Base-by-base conservation (phyloP, 2,888 invertebrate species). In the Hipparchia semele region DNA sequence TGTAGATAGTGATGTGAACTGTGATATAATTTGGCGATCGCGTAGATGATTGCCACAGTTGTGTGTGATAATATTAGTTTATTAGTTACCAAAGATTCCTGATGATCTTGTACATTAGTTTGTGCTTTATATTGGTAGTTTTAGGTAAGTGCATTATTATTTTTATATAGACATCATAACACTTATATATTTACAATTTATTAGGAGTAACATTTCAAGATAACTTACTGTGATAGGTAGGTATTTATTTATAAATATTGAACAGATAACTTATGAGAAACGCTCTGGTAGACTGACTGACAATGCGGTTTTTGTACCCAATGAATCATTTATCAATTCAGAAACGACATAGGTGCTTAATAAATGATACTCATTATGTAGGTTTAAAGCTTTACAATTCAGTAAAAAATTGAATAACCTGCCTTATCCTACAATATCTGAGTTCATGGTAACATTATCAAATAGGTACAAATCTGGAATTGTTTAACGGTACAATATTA, bases 51-150 rank as follows among this genome's bases (percentile, higher is more conserved):
- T 91, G 92, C 86, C 90, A 85, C 84, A 83, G 82, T 82, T 84
- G 83, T 82, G 87, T 91, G 94, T 94, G 94, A 94, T 93, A 92
- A 80, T 78, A 86, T 89, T 93, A 92, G 91, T 91, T 92, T 90
- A 91, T 90, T 93, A 92, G 91, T 92, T 92, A 90, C 94, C 93
- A 94, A 94, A 93, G 93, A 94, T 89, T 94, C 94, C 93, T 92
- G 87, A 94, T 94, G 94, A 93, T 94, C 94, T 94, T 94, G 87
- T 94, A 93, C 89, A 94, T 94, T 91, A 92, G 90, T 90, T 90
- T 94, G 91, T 94, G 94, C 92, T 94, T 94, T 89, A 94, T 94
- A 93, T 89, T 94, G 90, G 92, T 94, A 93, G 94, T 94, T 88
- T 92, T 94, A 94, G 94, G 94, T 94, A 80, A 94, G 94, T 70